These are phyloP conservation scores for Thamnophis sirtalis DNA, from an alignment of 2,113 vertebrate species.

Conservation along the genomic window DNA sequence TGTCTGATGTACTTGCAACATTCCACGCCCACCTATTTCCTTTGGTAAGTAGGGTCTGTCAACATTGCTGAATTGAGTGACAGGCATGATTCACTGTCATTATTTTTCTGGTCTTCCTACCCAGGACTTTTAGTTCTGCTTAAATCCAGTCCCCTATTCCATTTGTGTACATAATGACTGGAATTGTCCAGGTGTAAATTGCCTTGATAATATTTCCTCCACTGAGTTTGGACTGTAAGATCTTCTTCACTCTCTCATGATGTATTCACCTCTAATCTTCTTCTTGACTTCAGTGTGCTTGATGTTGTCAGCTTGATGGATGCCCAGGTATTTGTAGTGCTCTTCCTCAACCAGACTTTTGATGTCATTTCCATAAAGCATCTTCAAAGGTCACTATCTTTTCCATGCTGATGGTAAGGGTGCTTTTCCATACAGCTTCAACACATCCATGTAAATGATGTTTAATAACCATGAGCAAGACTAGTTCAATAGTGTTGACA, in stretches of 20 bases:
- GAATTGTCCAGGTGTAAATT: not conserved
- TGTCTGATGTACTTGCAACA: not conserved
- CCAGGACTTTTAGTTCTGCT: not conserved
- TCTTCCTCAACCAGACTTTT: not conserved
- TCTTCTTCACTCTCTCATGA: not conserved
- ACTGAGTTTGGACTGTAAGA: not conserved
- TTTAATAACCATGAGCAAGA: not conserved
- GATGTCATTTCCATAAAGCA: not conserved
- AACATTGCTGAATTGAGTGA: not conserved
- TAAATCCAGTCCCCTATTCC: not conserved
- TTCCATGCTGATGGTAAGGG: not conserved
- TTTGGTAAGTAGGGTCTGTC: not conserved
- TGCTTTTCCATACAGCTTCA: not conserved
- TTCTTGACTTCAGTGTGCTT: not conserved
- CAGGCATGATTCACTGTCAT: not conserved
- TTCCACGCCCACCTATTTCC: not conserved
- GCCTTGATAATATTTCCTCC: not conserved
- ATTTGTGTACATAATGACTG: not conserved
- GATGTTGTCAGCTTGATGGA: not conserved
- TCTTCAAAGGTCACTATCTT: not conserved
- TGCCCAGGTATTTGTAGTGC: not conserved
- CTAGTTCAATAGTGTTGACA: not conserved
- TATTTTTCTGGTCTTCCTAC: not conserved
- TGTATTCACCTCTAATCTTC: not conserved
- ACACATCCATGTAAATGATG: not conserved